Evolutionary conservation across 2,888 invertebrate species (phyloP), one percentile per base, ranked within the genome.

Genomic region (Drosophila kambysellisi): DNA sequence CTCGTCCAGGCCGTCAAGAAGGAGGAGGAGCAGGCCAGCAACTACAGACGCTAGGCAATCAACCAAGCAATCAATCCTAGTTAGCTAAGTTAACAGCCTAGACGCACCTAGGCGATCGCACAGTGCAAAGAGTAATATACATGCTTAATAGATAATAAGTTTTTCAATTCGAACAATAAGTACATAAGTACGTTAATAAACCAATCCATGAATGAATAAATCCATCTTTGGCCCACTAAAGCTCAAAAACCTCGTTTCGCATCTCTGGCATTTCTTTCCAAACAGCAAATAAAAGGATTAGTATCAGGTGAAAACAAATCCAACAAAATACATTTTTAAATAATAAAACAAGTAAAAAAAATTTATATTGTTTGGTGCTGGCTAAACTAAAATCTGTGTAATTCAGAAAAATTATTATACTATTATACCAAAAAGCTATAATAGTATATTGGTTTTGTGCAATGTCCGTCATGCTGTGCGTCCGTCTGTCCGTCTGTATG

Each of bases 1-100:
- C 94, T 97, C 17, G 94, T 96, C 12, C 96, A 96, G 92, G 97
- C 96, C 3, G 94, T 97, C 35, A 95, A 95, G 90, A 96, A 96
- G 91, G 96, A 97, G 94, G 96, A 96, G 81, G 95, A 96, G 5
- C 93, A 92, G 81, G 79, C 82, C 74, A 85, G 80, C 54, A 87
- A 76, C 74, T 88, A 85, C 43, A 77, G 85, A 61, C 89, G 87
- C 50, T 86, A 75, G 64, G 1, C 56, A 32, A 25, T 25, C 25
- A 25, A 25, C 9, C 7, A 48, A 35, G 9, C 50, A 20, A 33
- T 20, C 35, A 39, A 37, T 54, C 51, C 51, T 74, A 79, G 58
- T 66, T 70, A 79, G 60, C 69, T 76, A 70, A 87, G 82, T 72
- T 80, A 59, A 60, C 50, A 56, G 52, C 56, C 65, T 48, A 69